phyloP scores from a whole-genome alignment of 2,113 vertebrate species.

The Xiphophorus maculatus region DNA sequence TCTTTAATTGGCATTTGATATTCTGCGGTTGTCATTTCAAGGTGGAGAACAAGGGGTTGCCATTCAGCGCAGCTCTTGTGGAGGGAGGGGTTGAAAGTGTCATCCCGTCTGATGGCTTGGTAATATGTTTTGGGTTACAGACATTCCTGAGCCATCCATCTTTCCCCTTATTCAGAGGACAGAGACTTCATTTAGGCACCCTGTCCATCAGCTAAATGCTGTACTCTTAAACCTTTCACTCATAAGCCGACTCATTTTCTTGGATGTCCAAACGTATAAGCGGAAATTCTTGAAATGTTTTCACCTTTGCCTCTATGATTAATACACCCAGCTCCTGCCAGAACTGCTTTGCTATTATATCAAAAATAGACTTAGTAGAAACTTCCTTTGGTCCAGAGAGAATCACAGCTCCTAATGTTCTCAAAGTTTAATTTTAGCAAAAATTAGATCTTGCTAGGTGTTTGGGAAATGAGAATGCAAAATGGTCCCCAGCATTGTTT shows the following conservation, averaged over 20 bases:
- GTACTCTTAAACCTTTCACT: constrained; percentile 50
- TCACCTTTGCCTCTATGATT: background rate
- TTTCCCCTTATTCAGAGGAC: constrained; percentile 57
- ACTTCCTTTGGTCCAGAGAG: constrained; percentile 10
- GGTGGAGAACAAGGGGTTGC: constrained; percentile 69
- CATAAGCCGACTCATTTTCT: constrained; percentile 42
- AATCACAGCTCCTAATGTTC: background rate
- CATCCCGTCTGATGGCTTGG: constrained; percentile 74
- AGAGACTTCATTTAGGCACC: constrained; percentile 66
- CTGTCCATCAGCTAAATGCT: constrained; percentile 56
- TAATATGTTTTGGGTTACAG: constrained; percentile 73
- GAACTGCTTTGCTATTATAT: constrained; percentile 12
- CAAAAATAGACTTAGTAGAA: constrained; percentile 24
- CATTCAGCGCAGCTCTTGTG: constrained; percentile 60
- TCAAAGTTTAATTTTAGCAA: background rate
- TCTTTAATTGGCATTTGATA: constrained; percentile 79
- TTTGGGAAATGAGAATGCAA: background rate
- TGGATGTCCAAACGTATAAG: constrained; percentile 28
- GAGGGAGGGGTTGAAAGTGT: constrained; percentile 47
- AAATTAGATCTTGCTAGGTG: background rate
- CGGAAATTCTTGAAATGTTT: constrained; percentile 34
- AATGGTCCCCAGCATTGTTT: constrained; percentile 4
- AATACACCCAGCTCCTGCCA: constrained; percentile 13
- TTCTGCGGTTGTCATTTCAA: constrained; percentile 75
- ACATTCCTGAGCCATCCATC: constrained; percentile 57